Percentiles rank a stretch among this genome's conserved stretches.
These are phyloP conservation scores for Cyrtodaria siliqua DNA, from an alignment of 2,888 invertebrate genomes.

Conservation along the genomic window DNA sequence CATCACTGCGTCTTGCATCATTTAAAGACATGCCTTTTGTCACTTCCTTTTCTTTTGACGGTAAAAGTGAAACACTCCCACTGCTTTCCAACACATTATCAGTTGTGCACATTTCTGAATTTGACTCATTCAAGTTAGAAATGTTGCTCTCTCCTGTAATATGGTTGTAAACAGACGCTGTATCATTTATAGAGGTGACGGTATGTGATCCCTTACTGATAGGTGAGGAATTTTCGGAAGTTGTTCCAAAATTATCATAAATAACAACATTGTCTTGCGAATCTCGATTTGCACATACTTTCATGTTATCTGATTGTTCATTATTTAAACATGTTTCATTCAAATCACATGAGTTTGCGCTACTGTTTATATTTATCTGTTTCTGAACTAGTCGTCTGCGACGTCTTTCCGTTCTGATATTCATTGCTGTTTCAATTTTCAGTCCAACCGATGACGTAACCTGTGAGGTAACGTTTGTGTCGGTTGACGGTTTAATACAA, in stretches of 20 bases:
- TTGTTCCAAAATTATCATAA: constrained; percentile 24
- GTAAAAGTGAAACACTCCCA: constrained; percentile 13
- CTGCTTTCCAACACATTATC: constrained; percentile 15
- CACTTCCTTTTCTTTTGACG: background rate
- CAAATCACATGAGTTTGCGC: background rate
- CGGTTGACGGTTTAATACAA: too few species aligned
- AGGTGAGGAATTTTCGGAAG: constrained; percentile 33
- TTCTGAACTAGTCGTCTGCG: constrained; percentile 25
- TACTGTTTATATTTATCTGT: background rate
- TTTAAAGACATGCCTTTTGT: too few species aligned
- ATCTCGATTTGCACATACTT: background rate
- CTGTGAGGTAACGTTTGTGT: too few species aligned
- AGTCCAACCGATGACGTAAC: constrained; percentile 6
- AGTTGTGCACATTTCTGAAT: constrained; percentile 4
- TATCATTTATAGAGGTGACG: constrained; percentile 21
- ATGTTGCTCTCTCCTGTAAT: background rate
- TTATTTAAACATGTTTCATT: background rate
- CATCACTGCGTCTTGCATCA: too few species aligned
- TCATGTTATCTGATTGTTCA: background rate
- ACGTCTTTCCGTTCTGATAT: constrained; percentile 46
- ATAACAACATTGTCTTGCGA: constrained; percentile 31
- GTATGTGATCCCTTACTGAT: constrained; percentile 20
- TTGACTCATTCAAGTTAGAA: constrained; percentile 13
- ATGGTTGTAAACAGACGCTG: constrained; percentile 28
- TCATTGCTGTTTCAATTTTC: constrained; percentile 58